Conservation (phyloP, 2,888 invertebrate species). For the Nezara viridula region DNA sequence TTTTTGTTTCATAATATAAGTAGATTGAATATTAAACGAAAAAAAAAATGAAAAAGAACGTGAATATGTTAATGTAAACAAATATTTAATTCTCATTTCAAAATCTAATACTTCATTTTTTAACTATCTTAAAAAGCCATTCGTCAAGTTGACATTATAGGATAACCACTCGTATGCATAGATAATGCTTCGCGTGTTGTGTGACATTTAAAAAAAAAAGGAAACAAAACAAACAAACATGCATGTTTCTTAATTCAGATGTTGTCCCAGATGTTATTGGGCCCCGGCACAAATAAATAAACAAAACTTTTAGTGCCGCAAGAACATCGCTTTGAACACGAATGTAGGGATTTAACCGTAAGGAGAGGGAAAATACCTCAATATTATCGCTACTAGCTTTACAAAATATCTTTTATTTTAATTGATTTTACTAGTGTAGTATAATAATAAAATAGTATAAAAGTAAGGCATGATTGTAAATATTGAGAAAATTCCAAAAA, state of each 20-base stretch:
- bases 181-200: background rate
- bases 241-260: slow-evolving; percentile 9
- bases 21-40: no score
- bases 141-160: background rate
- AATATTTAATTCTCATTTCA: background rate
- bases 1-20: no score
- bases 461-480: no score
- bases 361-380: background rate
- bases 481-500: no score
- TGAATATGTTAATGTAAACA: background rate
- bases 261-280: background rate
- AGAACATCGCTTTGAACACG: background rate
- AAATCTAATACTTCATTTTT: background rate
- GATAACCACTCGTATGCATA: background rate
- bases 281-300: background rate
- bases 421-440: no score
- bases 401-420: no score
- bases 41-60: no score
- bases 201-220: background rate
- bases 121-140: background rate
- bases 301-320: background rate
- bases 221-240: background rate
- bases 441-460: no score
- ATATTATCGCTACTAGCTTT: no score
- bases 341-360: background rate